phyloP scores from a whole-genome alignment of 2,888 invertebrate genomes.

The Sturmia bella region DNA sequence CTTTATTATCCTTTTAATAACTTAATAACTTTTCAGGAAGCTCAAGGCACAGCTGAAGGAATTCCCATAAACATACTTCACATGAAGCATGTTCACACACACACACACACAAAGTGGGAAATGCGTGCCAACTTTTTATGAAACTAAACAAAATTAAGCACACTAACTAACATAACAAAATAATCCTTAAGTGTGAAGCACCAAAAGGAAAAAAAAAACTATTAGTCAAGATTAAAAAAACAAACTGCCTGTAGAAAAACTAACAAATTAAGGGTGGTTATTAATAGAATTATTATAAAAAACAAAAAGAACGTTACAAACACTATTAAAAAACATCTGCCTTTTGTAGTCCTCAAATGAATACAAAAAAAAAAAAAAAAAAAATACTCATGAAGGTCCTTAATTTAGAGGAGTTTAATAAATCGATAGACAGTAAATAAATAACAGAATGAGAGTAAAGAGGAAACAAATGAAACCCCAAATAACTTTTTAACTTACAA shows the following conservation, averaged over 20 bases:
- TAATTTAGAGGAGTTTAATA: slow-evolving; percentile 60
- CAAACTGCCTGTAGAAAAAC: slow-evolving; percentile 54
- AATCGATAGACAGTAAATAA: slow-evolving; percentile 60
- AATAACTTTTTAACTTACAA: slow-evolving; percentile 77
- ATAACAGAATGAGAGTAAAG: slow-evolving; percentile 10
- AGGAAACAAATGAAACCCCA: slow-evolving; percentile 40
- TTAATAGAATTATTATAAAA: slow-evolving; percentile 55
- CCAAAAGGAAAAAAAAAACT: slow-evolving; percentile 70
- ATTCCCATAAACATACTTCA: slow-evolving; percentile 68
- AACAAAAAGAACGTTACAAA: slow-evolving; percentile 69
- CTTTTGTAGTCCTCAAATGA: slow-evolving; percentile 44
- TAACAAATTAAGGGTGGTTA: slow-evolving; percentile 67
- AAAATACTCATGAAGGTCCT: slow-evolving; percentile 18
- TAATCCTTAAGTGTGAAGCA: slow-evolving; percentile 74
- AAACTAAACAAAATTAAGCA: slow-evolving; percentile 48
- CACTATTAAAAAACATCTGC: slow-evolving; percentile 58
- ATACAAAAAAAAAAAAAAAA: background rate
- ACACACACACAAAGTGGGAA: slow-evolving; percentile 73
- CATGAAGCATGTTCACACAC: background rate
- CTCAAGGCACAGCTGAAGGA: slow-evolving; percentile 67
- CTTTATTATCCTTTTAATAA: slow-evolving; percentile 64
- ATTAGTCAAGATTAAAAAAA: slow-evolving; percentile 79
- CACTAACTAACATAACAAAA: slow-evolving; percentile 61
- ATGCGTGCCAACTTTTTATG: slow-evolving; percentile 76
- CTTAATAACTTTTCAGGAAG: slow-evolving; percentile 62